These are phyloP conservation scores for Drosophila tristis DNA, from an alignment of 1,140 invertebrate genomes.

Conservation along the genomic window DNA sequence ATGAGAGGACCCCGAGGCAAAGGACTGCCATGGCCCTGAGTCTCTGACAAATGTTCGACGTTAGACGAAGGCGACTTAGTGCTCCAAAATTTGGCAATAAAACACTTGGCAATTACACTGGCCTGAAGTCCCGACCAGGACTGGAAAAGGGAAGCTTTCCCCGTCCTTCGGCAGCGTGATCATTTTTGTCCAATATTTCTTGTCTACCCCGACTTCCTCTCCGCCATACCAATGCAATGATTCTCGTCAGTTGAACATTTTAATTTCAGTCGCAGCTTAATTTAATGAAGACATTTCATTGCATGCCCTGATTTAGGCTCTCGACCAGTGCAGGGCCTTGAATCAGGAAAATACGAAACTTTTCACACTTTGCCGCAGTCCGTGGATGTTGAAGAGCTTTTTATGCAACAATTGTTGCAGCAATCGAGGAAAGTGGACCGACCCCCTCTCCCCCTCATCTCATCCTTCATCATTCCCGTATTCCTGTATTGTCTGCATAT, in stretches of 20 bases:
- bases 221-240: not conserved
- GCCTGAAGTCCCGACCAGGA: constrained; percentile 13
- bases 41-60: constrained; percentile 79
- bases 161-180: too few species aligned
- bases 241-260: constrained; percentile 66
- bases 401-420: constrained; percentile 60
- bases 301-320: constrained; percentile 55
- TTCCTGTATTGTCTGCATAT: constrained; percentile 25
- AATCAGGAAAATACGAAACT: not conserved
- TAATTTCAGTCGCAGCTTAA: constrained; percentile 70
- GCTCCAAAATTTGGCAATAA: constrained; percentile 79
- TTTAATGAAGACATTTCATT: constrained; percentile 76
- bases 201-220: constrained; percentile 35
- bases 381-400: constrained; percentile 45
- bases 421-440: constrained; percentile 37
- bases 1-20: constrained; percentile 40
- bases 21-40: constrained; percentile 54
- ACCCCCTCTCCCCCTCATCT: not conserved
- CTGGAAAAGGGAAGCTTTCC: not conserved
- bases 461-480: constrained; percentile 4
- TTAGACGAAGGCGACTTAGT: constrained; percentile 68
- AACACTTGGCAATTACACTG: constrained; percentile 78
- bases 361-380: constrained; percentile 13
- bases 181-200: constrained; percentile 35
- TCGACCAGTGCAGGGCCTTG: constrained; percentile 18